Conservation (phyloP, 1,140 invertebrate species). For the Dolichoris vasculosae region DNA sequence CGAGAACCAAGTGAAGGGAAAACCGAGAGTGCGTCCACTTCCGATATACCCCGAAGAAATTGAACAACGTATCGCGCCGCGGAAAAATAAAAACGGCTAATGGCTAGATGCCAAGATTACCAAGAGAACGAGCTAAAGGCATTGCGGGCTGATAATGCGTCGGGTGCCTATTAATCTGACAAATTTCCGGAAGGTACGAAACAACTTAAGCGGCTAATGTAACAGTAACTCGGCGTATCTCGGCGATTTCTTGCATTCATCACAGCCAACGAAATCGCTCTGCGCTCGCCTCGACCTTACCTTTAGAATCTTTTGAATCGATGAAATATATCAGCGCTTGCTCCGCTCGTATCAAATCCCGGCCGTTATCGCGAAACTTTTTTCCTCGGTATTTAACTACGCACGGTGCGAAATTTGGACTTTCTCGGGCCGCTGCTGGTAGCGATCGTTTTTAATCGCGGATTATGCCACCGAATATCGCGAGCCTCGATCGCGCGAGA, state of each 20-base stretch:
- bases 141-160: neutral
- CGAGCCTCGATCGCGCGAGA: neutral
- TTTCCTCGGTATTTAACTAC: neutral
- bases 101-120: neutral
- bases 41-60: neutral
- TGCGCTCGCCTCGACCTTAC: neutral
- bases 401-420: neutral
- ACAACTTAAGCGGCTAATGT: neutral
- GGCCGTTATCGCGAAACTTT: neutral
- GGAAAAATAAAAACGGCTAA: neutral
- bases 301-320: no score
- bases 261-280: neutral
- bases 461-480: neutral
- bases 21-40: neutral
- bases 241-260: neutral
- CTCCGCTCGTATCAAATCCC: neutral
- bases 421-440: neutral
- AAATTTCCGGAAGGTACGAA: constrained; percentile 8
- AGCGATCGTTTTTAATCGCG: neutral
- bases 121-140: neutral
- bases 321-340: neutral
- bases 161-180: neutral
- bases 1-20: neutral
- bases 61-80: no score
- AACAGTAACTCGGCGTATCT: neutral